Evolutionary conservation across 2,888 invertebrate species (phyloP), one percentile per base, ranked within the genome.

Genomic region (Elysia crispata): DNA sequence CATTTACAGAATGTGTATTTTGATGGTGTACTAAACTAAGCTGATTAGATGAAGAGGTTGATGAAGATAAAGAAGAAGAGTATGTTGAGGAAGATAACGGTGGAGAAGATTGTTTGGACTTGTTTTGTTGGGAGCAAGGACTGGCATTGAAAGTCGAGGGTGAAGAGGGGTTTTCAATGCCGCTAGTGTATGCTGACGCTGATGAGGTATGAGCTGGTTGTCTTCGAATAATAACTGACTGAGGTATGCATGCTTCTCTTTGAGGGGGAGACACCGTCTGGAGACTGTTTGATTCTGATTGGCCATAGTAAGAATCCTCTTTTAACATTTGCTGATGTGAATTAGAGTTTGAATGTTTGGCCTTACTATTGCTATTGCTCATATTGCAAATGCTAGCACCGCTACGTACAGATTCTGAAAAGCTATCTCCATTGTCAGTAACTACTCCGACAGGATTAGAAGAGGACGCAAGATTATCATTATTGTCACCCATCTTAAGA

Each of bases 141-240:
- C 23, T 72, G 28, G n/a, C 33, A 49, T 20, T 41, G 41, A 41
- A 41, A 11, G 41, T 41, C 3, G 41, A 41, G 41, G 41, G 41
- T 41, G 41, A 41, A 11, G 41, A 3, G 41, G 41, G 41, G 11
- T 41, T 41, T 41, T 41, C 41, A 41, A 41, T 41, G 11, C 41
- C 41, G 41, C 41, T 41, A 6, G 41, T 6, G 41, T 6, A 41
- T 6, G 41, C 11, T 41, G 41, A 41, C 41, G 41, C 11, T 3
- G 41, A 41, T 41, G 80, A 41, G 6, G 72, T 64, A 13, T 78
- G 82, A 30, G 74, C 80, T 50, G 85, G 82, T 41, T 87, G 87
- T 57, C 89, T 85, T 20, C 90, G 86, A 86, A 90, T 90, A 62
- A 90, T 90, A 18, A 90, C 90, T 28, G 91, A 89, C 81, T 87